Base-by-base conservation (phyloP, 2,888 invertebrate species). In the Torymus aiolomorphi region DNA sequence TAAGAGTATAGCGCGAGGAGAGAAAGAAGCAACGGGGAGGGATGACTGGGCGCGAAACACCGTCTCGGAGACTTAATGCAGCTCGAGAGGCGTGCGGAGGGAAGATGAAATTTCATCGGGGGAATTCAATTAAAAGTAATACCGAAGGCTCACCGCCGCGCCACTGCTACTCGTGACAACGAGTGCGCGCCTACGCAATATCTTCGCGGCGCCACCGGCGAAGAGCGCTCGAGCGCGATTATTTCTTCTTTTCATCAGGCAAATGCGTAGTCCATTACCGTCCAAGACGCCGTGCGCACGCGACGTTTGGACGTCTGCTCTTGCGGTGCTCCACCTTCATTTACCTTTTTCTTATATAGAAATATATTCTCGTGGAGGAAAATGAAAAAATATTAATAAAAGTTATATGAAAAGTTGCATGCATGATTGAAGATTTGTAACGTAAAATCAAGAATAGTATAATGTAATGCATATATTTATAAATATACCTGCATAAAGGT, bases 91-190 rank as follows among this genome's bases (percentile, higher is more conserved):
- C 79, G 82, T 74, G 79, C 75, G 24, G 63, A 63, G 18, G 70
- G 80, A 76, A 84, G 86, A 87, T 87, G 88, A 88, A 88, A 89
- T 89, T 89, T 88, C 87, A 88, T 88, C 86, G 84, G 84, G 84
- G 83, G 85, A 87, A 89, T 89, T 89, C 89, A 89, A 89, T 89
- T 89, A 89, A 89, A 89, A 88, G 85, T 89, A 87, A 88, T 88
- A 84, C 83, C 83, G 84, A 85, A 82, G 84, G 83, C 80, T 83
- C 83, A 82, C 66, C 74, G 8, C 42, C 69, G 12, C 12, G 18
- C 20, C 12, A n/a, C 42, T 20, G 24, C 49, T 24, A 42, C 62
- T 52, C 31, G 31, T 14, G 24, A 12, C 57, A 20, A 49, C 42
- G 59, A 20, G 54, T 51, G 54, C 11, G 11, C 62, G 20, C 24